Evolutionary conservation across 2,888 invertebrate genomes (phyloP).

Genomic region (Erannis defoliaria): DNA sequence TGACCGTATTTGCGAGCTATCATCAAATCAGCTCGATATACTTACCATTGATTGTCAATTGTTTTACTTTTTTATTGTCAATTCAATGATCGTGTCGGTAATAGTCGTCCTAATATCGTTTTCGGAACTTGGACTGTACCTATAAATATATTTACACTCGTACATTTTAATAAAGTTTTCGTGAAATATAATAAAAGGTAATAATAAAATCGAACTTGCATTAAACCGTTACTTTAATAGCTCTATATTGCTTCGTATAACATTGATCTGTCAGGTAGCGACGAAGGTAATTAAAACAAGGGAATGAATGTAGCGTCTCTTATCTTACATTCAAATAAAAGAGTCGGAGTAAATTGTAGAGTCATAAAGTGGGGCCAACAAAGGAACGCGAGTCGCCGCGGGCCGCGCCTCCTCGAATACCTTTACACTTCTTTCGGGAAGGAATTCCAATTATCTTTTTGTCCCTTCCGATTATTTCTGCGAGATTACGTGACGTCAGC

Average conservation of each 20-base stretch:
- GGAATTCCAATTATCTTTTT: constrained; percentile 56
- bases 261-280: background rate
- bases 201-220: background rate
- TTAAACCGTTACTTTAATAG: background rate
- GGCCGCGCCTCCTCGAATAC: constrained; percentile 43
- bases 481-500: constrained; percentile 33
- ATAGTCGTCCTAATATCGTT: no score
- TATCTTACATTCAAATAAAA: constrained; percentile 29
- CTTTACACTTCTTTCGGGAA: constrained; percentile 32
- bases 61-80: no score
- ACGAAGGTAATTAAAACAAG: constrained; percentile 14
- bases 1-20: no score
- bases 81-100: no score
- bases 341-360: constrained; percentile 23
- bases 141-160: no score
- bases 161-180: no score
- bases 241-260: background rate
- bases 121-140: no score
- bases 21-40: no score
- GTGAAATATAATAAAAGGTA: no score
- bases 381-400: constrained; percentile 11
- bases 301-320: constrained; percentile 19
- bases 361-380: constrained; percentile 25
- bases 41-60: no score
- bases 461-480: constrained; percentile 41